Evolutionary conservation across 1,140 invertebrate genomes (phyloP), one percentile per base, ranked within the genome.

Genomic region (Heliconius hermathena): DNA sequence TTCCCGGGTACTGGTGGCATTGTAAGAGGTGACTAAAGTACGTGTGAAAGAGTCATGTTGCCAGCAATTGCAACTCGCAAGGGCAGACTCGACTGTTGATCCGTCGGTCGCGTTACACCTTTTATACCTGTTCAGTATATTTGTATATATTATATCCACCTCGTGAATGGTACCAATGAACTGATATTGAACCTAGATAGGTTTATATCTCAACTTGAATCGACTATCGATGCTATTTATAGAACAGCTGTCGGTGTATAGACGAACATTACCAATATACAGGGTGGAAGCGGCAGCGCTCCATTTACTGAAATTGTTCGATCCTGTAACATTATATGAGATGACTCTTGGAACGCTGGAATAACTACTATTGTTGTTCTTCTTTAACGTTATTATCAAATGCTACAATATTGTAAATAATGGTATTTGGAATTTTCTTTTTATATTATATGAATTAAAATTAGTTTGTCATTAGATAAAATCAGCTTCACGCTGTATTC

Each of bases 321-420:
- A 66, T 66, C 60, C 26, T 29, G 73, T 75, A 78, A 78, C 52
- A 60, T 73, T 57, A 60, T 73, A 60, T 46, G 26, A 73, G 20
- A 57, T 73, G 77, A 54, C 77, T 73, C 29, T 29, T 66, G 60
- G 57, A 60, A 26, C 60, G 22, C 22, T 66, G 1, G 73, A 60
- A 78, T 73, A 78, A 75, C 70, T 71, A 33, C 73, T 75, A 75
- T 75, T 79, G 78, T 71, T 75, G 71, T 79, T 29, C 70, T 71
- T 36, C 26, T 52, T 74, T 74, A 33, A n/a, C 46, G 33, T 11
- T 22, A 52, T 74, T 75, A 71, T 41, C 38, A 22, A 74, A 74
- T 71, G 6, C 52, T 60, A 60, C n/a, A 22, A 22, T 3, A 20
- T 57, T 57, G 54, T 57, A 11, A 11, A 57, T 57, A 57, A 22